phyloP scores from a whole-genome alignment of 1,140 invertebrate species.

The Eufriesea mexicana region DNA sequence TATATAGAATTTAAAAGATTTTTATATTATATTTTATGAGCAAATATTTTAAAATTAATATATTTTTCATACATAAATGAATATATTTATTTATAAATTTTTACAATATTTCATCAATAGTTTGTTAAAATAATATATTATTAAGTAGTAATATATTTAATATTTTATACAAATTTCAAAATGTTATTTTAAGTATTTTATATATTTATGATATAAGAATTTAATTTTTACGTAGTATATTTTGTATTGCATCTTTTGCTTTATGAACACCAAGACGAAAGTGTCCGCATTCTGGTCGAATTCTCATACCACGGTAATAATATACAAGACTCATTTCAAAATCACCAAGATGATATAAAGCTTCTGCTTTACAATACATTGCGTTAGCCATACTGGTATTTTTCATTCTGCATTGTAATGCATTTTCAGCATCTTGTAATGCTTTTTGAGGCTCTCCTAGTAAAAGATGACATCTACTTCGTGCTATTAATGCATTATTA shows the following conservation, averaged over 20 bases:
- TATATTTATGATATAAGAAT: neutral
- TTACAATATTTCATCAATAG: neutral
- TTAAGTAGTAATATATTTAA: too few species aligned
- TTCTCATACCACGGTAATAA: constrained; percentile 92
- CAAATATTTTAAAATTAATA: neutral
- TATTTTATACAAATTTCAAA: neutral
- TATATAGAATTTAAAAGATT: neutral
- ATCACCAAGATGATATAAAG: constrained; percentile 94
- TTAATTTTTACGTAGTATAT: constrained; percentile 82
- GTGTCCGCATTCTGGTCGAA: constrained; percentile 92
- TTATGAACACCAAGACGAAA: constrained; percentile 96
- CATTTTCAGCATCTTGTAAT: constrained; percentile 91
- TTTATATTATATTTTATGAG: neutral
- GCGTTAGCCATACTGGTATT: constrained; percentile 91
- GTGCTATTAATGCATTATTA: constrained; percentile 92
- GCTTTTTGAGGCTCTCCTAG: constrained; percentile 93
- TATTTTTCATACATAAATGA: neutral
- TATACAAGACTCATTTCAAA: constrained; percentile 96
- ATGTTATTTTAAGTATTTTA: neutral
- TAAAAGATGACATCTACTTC: constrained; percentile 95
- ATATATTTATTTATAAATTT: neutral
- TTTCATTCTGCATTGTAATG: constrained; percentile 84
- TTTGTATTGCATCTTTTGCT: constrained; percentile 96
- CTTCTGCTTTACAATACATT: constrained; percentile 96
- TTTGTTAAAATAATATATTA: neutral